Evolutionary conservation across 1,140 invertebrate genomes (phyloP), one percentile per base, ranked within the genome.

Genomic region (Caenorhabditis inopinata): DNA sequence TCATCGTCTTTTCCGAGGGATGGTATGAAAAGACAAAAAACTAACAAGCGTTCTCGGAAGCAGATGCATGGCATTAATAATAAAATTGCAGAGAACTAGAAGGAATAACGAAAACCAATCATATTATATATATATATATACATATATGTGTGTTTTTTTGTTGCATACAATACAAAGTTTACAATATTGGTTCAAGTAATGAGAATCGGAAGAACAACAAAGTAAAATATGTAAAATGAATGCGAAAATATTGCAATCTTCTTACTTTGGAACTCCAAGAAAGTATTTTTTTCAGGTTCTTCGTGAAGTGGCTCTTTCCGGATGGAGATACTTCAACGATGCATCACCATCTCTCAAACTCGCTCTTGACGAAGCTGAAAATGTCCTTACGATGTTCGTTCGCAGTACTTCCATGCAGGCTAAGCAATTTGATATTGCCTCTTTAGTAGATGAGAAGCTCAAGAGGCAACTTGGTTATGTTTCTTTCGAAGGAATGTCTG

Each of bases 261-360:
- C n/a, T n/a, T n/a, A n/a, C n/a, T n/a, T n/a, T n/a, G n/a, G n/a
- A n/a, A n/a, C n/a, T n/a, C n/a, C n/a, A n/a, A n/a, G n/a, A n/a
- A n/a, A n/a, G n/a, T n/a, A n/a, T n/a, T n/a, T 29, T n/a, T 42
- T 79, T 46, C 35, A 79, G 78, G 58, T 79, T 25, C 53, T 79
- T 18, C 58, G 42, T 0, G 78, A 83, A 75, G 83, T 83, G 11
- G 78, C 81, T 32, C 18, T 45, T 4, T 53, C 82, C 29, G 82
- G 83, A 29, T 83, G 83, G 83, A 83, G 58, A 47, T 83, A 83
- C 29, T 80, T 83, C 74, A 83, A 78, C 18, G 80, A 83, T 58
- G 81, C 80, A 25, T 76, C 81, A 0, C 47, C 38, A 27, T n/a
- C 47, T 0, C 47, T 58, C 23, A 82, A 83, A 35, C 47, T 53